Conservation (phyloP, 2,113 vertebrate species). For the Urocolius indicus region DNA sequence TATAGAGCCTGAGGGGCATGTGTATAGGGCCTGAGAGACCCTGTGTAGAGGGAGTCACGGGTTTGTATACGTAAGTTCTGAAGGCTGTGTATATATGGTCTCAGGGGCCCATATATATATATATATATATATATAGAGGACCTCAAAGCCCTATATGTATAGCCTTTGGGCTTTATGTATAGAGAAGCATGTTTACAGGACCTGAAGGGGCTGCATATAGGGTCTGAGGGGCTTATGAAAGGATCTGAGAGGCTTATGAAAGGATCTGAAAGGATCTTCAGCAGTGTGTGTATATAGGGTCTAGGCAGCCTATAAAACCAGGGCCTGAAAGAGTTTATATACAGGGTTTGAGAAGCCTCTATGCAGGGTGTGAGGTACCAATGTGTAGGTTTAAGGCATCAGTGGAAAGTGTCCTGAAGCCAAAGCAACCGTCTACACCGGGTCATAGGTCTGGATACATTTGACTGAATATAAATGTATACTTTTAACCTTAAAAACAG, state of each 20-base stretch:
- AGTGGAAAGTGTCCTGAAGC: neutral
- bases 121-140: neutral
- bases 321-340: neutral
- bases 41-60: too few species aligned
- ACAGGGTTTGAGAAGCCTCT: neutral
- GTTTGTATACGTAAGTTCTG: neutral
- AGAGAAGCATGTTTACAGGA: neutral
- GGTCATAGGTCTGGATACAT: too few species aligned
- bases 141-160: neutral
- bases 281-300: too few species aligned
- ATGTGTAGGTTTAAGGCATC: neutral
- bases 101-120: neutral
- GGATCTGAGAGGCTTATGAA: neutral
- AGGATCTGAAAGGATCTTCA: neutral
- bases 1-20: too few species aligned
- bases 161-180: too few species aligned
- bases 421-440: neutral
- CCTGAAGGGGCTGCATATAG: too few species aligned
- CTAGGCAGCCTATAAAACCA: neutral
- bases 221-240: too few species aligned
- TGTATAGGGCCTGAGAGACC: neutral
- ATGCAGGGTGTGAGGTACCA: neutral
- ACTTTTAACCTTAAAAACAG: too few species aligned
- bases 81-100: accelerated
- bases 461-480: too few species aligned